These are phyloP conservation scores for Ptiloglossa arizonensis DNA, from an alignment of 1,140 invertebrate species.

Conservation along the genomic window DNA sequence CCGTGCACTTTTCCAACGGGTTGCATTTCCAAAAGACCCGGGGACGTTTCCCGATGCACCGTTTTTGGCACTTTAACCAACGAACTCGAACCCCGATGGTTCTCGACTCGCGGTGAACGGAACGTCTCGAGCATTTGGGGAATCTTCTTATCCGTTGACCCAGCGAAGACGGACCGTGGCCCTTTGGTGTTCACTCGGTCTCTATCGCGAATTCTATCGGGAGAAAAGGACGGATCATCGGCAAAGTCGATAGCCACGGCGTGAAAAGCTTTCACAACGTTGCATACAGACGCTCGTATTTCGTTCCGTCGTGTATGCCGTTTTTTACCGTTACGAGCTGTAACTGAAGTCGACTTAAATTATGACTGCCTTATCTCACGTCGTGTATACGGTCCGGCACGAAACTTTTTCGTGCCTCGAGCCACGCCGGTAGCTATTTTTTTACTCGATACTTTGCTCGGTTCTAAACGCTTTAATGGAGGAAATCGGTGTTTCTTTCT, in stretches of 20 bases:
- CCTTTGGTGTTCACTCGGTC: no score
- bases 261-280: conserved; percentile 58
- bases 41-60: background rate
- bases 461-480: no score
- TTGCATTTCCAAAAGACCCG: background rate
- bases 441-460: no score
- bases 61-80: background rate
- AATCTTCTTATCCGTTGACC: background rate
- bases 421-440: no score
- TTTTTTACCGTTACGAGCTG: conserved; percentile 42
- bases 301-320: conserved; percentile 9
- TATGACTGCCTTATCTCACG: conserved; percentile 70
- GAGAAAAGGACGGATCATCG: background rate
- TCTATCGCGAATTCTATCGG: conserved; percentile 8
- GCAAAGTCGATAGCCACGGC: conserved; percentile 6
- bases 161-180: background rate
- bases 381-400: conserved; percentile 60
- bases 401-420: no score
- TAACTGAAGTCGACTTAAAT: conserved; percentile 68
- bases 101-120: background rate
- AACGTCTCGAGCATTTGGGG: background rate
- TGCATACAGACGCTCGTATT: conserved; percentile 49
- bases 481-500: no score
- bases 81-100: background rate
- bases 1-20: background rate